phyloP scores from a whole-genome alignment of 2,888 invertebrate species.

The Drosophila colorata region DNA sequence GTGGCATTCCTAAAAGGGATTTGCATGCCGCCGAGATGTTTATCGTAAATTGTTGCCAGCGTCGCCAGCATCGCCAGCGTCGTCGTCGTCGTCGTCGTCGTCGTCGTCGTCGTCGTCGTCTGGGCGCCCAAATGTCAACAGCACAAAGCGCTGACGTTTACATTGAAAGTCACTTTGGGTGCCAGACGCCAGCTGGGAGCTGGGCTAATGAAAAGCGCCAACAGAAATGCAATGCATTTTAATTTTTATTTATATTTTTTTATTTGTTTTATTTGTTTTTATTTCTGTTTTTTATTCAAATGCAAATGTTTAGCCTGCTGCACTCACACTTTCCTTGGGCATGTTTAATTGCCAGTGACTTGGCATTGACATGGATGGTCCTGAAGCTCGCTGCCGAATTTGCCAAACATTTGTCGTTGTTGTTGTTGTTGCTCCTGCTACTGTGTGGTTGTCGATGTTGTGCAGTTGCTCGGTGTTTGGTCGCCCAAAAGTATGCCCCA shows the following conservation, averaged over 20 bases:
- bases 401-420: conserved; percentile 54
- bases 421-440: conserved; percentile 21
- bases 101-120: conserved; percentile 56
- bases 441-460: not conserved
- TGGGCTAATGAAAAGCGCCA: conserved; percentile 72
- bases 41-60: conserved; percentile 79
- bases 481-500: conserved; percentile 63
- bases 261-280: conserved; percentile 9
- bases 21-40: conserved; percentile 82
- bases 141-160: conserved; percentile 78
- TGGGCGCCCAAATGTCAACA: conserved; percentile 77
- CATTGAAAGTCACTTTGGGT: conserved; percentile 77
- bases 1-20: conserved; percentile 75
- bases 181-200: conserved; percentile 59
- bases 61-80: conserved; percentile 31
- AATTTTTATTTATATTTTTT: conserved; percentile 27
- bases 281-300: conserved; percentile 60
- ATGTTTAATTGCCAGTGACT: conserved; percentile 63
- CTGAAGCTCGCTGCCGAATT: conserved; percentile 42
- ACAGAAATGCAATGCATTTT: conserved; percentile 69
- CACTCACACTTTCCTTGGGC: conserved; percentile 16
- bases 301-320: conserved; percentile 66
- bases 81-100: conserved; percentile 55
- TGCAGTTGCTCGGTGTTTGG: conserved; percentile 12
- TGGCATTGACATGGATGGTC: conserved; percentile 49